phyloP scores from a whole-genome alignment of 2,888 invertebrate species.

The Hypercompe scribonia region DNA sequence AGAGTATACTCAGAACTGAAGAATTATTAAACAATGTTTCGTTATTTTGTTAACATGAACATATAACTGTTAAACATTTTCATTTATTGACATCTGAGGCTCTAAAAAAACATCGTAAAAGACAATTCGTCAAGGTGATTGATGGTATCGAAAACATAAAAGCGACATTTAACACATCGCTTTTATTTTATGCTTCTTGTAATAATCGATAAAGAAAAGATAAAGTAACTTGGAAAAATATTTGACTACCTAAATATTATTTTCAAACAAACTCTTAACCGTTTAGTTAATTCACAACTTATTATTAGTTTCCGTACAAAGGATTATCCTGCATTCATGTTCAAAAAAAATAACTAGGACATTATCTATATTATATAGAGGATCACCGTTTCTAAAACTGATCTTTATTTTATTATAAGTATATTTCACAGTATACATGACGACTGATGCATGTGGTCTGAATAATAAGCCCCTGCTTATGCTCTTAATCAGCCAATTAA shows the following conservation, averaged over 20 bases:
- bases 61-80: neutral
- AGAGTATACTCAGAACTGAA: neutral
- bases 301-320: too few relatives aligned
- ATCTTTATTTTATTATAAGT: too few relatives aligned
- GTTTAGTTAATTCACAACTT: neutral
- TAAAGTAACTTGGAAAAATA: constrained; percentile 8
- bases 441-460: neutral
- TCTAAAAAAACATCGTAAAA: neutral
- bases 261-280: neutral
- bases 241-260: neutral
- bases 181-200: constrained; percentile 21
- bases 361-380: too few relatives aligned
- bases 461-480: neutral
- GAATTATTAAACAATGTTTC: neutral
- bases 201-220: constrained; percentile 1
- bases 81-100: neutral
- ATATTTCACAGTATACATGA: too few relatives aligned
- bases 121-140: constrained; percentile 43
- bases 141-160: constrained; percentile 32
- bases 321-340: neutral
- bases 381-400: too few relatives aligned
- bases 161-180: too few relatives aligned
- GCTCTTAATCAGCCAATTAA: neutral
- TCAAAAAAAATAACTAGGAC: neutral
- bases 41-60: neutral